Percentiles rank a stretch among this genome's conserved stretches.
Conservation (phyloP, 2,888 invertebrate genomes). For the Cantharis rufa region DNA sequence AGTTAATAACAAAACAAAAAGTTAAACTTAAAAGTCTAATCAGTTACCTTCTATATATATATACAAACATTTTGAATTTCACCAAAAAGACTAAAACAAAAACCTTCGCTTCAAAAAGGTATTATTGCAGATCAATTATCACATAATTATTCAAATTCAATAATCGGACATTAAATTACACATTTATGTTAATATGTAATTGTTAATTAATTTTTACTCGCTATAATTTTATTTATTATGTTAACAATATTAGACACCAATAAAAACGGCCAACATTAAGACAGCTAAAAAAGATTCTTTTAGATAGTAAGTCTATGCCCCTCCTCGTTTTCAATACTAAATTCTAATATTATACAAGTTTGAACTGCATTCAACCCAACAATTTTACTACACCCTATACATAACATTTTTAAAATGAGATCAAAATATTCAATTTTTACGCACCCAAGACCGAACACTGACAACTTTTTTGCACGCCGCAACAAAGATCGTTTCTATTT, state of each 20-base stretch:
- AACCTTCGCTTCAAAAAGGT: conserved; percentile 15
- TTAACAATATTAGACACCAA: conserved; percentile 32
- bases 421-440: not conserved
- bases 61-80: conserved; percentile 7
- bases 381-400: conserved; percentile 13
- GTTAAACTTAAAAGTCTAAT: conserved; percentile 7
- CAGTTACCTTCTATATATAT: conserved; percentile 8
- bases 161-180: conserved; percentile 20
- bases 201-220: conserved; percentile 14
- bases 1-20: conserved; percentile 16
- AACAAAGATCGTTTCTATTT: not conserved
- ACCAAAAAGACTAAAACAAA: conserved; percentile 6
- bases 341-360: conserved; percentile 23
- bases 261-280: conserved; percentile 33
- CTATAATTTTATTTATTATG: conserved; percentile 13
- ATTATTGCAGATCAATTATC: conserved; percentile 32
- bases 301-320: conserved; percentile 53
- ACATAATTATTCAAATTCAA: conserved; percentile 26
- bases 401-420: not conserved
- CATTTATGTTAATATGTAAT: conserved; percentile 17
- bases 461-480: not conserved
- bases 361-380: conserved; percentile 10
- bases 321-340: conserved; percentile 46
- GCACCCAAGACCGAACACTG: not conserved
- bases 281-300: conserved; percentile 31